A percentile compares a stretch with the other conserved stretches of the same genome.
These are phyloP conservation scores for Alitta virens DNA, from an alignment of 2,888 invertebrate species.

Conservation along the genomic window DNA sequence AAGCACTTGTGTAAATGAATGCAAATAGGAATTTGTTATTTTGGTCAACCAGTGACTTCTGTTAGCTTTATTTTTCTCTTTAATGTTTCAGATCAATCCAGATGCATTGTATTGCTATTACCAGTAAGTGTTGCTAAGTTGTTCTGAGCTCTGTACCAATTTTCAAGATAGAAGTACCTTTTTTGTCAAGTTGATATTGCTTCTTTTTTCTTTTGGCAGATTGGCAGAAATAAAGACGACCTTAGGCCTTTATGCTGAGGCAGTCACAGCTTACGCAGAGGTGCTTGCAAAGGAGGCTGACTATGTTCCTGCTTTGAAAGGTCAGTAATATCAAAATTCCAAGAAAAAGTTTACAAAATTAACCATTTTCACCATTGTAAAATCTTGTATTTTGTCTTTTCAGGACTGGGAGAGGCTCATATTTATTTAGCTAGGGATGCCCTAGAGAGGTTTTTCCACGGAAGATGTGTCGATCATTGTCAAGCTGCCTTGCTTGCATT, in stretches of 20 bases:
- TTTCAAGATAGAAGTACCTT: no score
- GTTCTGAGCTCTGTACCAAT: no score
- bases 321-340: constrained; percentile 29
- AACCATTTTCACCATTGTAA: not conserved
- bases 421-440: constrained; percentile 71
- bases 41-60: no score
- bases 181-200: no score
- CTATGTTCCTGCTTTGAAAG: constrained; percentile 75
- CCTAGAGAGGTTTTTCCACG: constrained; percentile 68
- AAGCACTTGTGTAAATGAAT: constrained; percentile 29
- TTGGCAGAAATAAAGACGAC: constrained; percentile 58
- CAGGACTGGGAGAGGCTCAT: constrained; percentile 75
- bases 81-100: constrained; percentile 41
- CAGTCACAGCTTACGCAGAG: constrained; percentile 68
- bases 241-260: constrained; percentile 71
- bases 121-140: no score
- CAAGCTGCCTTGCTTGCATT: constrained; percentile 66
- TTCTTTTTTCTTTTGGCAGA: no score
- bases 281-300: constrained; percentile 63
- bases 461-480: constrained; percentile 70
- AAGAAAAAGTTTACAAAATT: not conserved
- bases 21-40: no score
- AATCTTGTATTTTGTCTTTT: no score
- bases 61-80: no score
- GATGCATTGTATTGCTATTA: constrained; percentile 45